These are phyloP conservation scores for Acrocephalus kingi DNA, from an alignment of 2,113 vertebrate species.

Conservation along the genomic window DNA sequence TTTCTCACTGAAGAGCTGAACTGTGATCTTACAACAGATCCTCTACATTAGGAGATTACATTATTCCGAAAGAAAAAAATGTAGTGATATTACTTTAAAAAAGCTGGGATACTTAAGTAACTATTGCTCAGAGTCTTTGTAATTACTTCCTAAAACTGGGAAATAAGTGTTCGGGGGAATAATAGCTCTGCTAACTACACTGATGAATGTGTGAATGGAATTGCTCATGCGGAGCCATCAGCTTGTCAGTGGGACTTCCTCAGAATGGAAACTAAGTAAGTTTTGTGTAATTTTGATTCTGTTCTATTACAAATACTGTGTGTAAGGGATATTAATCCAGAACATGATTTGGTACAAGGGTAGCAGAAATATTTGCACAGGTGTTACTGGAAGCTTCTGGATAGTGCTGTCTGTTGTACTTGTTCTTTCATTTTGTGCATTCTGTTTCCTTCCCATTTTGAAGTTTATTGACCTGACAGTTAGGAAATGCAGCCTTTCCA, in stretches of 20 bases:
- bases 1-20: neutral
- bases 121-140: neutral
- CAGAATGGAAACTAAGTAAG: neutral
- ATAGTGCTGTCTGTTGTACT: neutral
- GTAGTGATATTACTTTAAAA: neutral
- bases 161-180: neutral
- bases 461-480: neutral
- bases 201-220: neutral
- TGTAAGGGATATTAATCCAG: neutral
- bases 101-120: neutral
- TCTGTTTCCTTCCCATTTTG: neutral
- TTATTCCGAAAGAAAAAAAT: neutral
- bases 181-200: neutral
- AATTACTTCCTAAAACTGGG: neutral
- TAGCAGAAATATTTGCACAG: neutral
- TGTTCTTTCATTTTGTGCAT: neutral
- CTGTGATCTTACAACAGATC: neutral
- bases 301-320: neutral
- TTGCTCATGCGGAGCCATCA: neutral
- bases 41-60: neutral
- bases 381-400: neutral
- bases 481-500: neutral
- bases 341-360: neutral
- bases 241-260: neutral
- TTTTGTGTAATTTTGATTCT: neutral